A percentile compares a stretch with the other conserved stretches of the same genome.
Evolutionary conservation across 2,113 vertebrate genomes (phyloP).

Genomic region (Trematomus loennbergii): DNA sequence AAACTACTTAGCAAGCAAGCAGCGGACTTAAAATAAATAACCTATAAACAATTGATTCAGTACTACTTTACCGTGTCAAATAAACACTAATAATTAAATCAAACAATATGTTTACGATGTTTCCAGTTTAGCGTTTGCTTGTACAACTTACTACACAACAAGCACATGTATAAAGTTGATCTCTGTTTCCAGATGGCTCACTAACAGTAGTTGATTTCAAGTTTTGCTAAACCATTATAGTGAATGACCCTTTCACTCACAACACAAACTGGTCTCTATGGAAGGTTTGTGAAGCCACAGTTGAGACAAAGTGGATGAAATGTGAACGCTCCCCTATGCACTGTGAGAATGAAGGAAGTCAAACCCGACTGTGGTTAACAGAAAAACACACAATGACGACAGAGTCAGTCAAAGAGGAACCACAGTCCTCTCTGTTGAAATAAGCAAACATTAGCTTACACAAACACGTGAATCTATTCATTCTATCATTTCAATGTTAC

Average conservation of each 20-base stretch:
- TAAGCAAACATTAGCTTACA: neutral
- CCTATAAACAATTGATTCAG: too few species aligned
- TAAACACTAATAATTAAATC: too few species aligned
- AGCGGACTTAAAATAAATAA: too few species aligned
- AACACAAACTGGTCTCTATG: neutral
- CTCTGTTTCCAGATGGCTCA: neutral
- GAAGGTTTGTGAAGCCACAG: neutral
- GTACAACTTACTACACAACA: neutral
- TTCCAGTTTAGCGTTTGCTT: neutral
- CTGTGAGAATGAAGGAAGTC: conserved; percentile 42
- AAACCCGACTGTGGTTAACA: conserved; percentile 38
- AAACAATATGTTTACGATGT: neutral
- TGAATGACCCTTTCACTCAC: neutral
- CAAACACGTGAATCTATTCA: neutral
- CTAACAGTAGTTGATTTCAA: too few species aligned
- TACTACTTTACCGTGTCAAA: too few species aligned
- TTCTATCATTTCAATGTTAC: neutral
- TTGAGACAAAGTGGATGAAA: neutral
- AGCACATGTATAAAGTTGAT: neutral
- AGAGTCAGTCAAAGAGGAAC: conserved; percentile 48
- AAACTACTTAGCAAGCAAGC: too few species aligned
- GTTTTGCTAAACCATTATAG: neutral
- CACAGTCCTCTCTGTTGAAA: conserved; percentile 1
- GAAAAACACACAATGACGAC: conserved; percentile 19
- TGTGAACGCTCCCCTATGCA: conserved; percentile 26